Conservation (phyloP, 2,113 vertebrate genomes). For the Isurus oxyrinchus region DNA sequence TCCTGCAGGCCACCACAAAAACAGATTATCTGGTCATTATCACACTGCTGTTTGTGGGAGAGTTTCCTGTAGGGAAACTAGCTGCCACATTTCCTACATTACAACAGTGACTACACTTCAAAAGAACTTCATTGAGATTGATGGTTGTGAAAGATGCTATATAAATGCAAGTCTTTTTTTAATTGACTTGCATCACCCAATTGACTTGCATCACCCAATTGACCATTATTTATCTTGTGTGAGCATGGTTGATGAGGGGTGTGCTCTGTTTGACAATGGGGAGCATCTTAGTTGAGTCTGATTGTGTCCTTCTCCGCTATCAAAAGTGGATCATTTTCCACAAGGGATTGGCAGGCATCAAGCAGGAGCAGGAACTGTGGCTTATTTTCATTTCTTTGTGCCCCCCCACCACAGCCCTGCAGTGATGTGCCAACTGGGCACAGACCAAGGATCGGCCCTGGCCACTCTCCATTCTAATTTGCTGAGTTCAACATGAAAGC, state of each 20-base stretch:
- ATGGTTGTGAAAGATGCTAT: neutral
- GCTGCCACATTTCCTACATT: neutral
- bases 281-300: neutral
- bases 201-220: neutral
- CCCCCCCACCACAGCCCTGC: too few species aligned
- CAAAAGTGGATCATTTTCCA: neutral
- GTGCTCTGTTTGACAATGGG: neutral
- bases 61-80: neutral
- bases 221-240: neutral
- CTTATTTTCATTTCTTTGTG: neutral
- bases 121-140: neutral
- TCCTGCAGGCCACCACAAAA: neutral
- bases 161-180: neutral
- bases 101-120: neutral
- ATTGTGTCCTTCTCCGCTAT: neutral
- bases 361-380: neutral
- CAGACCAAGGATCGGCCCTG: neutral
- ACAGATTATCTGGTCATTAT: neutral
- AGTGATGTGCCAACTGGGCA: neutral
- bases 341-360: neutral
- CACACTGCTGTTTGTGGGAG: neutral
- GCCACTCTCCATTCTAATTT: neutral
- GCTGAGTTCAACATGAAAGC: neutral
- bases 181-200: neutral
- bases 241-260: neutral